These are phyloP conservation scores for Ormyrus thymus DNA, from an alignment of 2,888 invertebrate species.

Conservation along the genomic window DNA sequence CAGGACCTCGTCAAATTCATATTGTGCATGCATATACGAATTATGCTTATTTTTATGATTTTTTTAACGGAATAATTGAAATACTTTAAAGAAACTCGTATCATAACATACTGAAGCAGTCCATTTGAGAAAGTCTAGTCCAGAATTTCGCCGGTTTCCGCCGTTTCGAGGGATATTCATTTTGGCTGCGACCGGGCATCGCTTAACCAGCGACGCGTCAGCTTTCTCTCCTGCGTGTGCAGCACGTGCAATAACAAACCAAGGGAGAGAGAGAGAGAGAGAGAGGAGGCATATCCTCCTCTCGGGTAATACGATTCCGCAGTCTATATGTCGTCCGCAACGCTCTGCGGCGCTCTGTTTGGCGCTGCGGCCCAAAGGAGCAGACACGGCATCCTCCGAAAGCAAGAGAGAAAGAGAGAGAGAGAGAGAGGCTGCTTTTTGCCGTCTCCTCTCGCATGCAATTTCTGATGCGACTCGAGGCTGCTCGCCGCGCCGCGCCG, in stretches of 20 bases:
- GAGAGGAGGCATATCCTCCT: background rate
- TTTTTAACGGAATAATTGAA: too few relatives aligned
- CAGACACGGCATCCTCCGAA: background rate
- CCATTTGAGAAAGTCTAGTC: too few relatives aligned
- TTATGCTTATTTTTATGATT: too few relatives aligned
- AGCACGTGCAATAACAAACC: constrained; percentile 52
- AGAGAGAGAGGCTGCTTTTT: constrained; percentile 45
- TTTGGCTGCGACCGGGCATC: constrained; percentile 1
- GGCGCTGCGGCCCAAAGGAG: constrained; percentile 14
- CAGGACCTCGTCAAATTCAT: too few relatives aligned
- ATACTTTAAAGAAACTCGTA: too few relatives aligned
- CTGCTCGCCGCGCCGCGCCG: constrained; percentile 28
- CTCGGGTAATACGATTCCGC: constrained; percentile 45
- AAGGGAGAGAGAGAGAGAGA: constrained; percentile 6
- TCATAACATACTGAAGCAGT: too few relatives aligned
- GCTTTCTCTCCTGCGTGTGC: constrained; percentile 7
- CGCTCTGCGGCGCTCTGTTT: background rate
- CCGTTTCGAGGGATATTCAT: background rate
- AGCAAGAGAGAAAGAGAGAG: background rate
- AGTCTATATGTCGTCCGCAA: constrained; percentile 39
- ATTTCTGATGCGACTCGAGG: constrained; percentile 58
- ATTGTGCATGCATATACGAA: too few relatives aligned
- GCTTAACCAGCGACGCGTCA: background rate
- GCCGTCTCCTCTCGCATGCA: constrained; percentile 52
- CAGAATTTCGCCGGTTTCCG: too few relatives aligned